phyloP scores from a whole-genome alignment of 2,797 vertebrate genomes.

The Alosa sapidissima region DNA sequence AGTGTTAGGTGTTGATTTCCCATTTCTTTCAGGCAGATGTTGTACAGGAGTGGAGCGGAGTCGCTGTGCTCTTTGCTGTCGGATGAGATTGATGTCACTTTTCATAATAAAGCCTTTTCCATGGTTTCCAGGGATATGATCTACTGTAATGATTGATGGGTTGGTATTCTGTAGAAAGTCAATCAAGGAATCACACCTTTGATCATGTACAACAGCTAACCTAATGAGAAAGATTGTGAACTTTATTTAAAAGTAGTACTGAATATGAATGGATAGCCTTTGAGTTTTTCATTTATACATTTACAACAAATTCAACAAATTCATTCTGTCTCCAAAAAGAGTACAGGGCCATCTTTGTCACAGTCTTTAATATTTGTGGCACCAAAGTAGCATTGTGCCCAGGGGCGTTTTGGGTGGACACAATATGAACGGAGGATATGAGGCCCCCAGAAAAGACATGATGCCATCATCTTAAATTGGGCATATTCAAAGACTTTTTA shows the following conservation, averaged over 20 bases:
- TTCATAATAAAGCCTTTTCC: slow-evolving; percentile 56
- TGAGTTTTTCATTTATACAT: background rate
- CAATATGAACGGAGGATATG: background rate
- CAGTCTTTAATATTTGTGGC: background rate
- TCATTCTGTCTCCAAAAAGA: background rate
- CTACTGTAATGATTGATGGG: background rate
- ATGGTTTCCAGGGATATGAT: slow-evolving; percentile 23
- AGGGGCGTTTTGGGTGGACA: no score
- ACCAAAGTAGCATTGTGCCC: background rate
- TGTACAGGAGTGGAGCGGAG: slow-evolving; percentile 9
- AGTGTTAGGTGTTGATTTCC: background rate
- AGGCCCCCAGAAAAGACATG: no score
- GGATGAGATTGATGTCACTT: slow-evolving; percentile 40
- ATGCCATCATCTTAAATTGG: no score
- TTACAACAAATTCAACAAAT: background rate
- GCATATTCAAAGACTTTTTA: no score
- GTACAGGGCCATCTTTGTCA: background rate
- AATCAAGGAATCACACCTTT: background rate
- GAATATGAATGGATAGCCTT: background rate
- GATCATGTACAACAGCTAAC: background rate
- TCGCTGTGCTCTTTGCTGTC: slow-evolving; percentile 10
- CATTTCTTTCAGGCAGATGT: slow-evolving; percentile 16
- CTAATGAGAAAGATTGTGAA: background rate
- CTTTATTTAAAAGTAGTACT: background rate
- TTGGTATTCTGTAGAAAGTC: background rate